Conservation (phyloP, 2,797 vertebrate genomes). For the Micropoecilia bifurca region DNA sequence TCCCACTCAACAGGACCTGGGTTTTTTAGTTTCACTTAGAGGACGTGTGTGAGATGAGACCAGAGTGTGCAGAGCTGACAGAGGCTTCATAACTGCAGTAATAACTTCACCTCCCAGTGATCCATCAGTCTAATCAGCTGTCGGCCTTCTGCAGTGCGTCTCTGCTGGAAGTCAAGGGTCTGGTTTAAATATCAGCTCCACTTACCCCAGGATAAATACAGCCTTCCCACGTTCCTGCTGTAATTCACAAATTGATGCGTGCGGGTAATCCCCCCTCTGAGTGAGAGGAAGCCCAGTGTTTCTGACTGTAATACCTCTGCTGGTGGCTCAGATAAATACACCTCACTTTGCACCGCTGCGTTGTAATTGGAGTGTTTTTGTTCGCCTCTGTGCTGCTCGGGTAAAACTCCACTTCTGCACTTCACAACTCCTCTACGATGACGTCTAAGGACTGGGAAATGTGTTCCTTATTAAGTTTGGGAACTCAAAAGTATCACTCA, state of each 20-base stretch:
- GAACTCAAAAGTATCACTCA: neutral
- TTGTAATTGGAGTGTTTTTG: slow-evolving; percentile 36
- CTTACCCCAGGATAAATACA: slow-evolving; percentile 62
- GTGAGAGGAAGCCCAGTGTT: slow-evolving; percentile 14
- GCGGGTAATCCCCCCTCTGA: slow-evolving; percentile 9
- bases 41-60: slow-evolving; percentile 38
- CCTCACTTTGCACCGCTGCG: slow-evolving; percentile 20
- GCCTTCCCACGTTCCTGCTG: slow-evolving; percentile 65
- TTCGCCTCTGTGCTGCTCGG: slow-evolving; percentile 12
- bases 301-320: slow-evolving; percentile 61
- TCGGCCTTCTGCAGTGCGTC: slow-evolving; percentile 44
- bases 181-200: slow-evolving; percentile 53
- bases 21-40: slow-evolving; percentile 34
- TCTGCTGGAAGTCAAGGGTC: slow-evolving; percentile 49
- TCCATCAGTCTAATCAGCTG: slow-evolving; percentile 67
- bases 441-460: neutral
- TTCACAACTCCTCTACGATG: slow-evolving; percentile 9
- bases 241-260: slow-evolving; percentile 57
- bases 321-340: slow-evolving; percentile 62
- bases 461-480: slow-evolving; percentile 22
- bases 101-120: slow-evolving; percentile 52
- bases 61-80: slow-evolving; percentile 44
- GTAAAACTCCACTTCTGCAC: slow-evolving; percentile 20
- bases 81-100: slow-evolving; percentile 49
- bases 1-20: slow-evolving; percentile 21